Base-by-base conservation (phyloP, 1,140 invertebrate species). In the Drosophila rufa region DNA sequence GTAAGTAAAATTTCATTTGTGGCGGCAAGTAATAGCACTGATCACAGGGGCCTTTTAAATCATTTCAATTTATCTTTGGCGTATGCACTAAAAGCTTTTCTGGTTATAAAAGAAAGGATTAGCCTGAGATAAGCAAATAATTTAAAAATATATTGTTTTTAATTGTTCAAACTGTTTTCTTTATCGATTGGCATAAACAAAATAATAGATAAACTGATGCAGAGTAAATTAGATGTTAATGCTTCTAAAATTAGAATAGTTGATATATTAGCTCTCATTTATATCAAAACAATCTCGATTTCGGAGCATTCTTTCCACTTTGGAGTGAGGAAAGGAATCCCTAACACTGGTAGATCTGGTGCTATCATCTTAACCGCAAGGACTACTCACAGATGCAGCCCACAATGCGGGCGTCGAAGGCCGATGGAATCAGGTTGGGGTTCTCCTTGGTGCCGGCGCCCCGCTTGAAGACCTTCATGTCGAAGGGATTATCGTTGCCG, bases 401-500 rank as follows among this genome's bases (percentile, higher is more conserved):
- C 87, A 99, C 95, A 78, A 99, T 95, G 84, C 98, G 95, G 73
- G 96, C 96, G 75, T 98, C 96, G 83, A 97, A 97, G 75, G 96
- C 96, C 51, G 98, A 99, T 70, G 97, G 97, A 81, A 99, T 96
- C 79, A 98, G 91, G 82, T 97, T 99, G 38, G 99, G 99, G 55
- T 95, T 94, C 27, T 97, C 97, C 92, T 96, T 96, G 58, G 98
- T 98, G 76, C 98, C 97, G 43, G 95, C 94, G 51, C 95, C 95
- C 83, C 97, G 95, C 94, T 97, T 97, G 78, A 96, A 91, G 2
- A 96, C 95, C 93, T 96, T 96, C 94, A 98, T 95, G 92, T 97
- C 95, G 93, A 97, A 99, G 17, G 98, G 98, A 94, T 99, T 96
- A 80, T 97, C 96, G 93, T 98, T 97, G 78, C 98, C 98, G 81